Conservation (phyloP, 2,113 vertebrate genomes). For the Axis porcinus region DNA sequence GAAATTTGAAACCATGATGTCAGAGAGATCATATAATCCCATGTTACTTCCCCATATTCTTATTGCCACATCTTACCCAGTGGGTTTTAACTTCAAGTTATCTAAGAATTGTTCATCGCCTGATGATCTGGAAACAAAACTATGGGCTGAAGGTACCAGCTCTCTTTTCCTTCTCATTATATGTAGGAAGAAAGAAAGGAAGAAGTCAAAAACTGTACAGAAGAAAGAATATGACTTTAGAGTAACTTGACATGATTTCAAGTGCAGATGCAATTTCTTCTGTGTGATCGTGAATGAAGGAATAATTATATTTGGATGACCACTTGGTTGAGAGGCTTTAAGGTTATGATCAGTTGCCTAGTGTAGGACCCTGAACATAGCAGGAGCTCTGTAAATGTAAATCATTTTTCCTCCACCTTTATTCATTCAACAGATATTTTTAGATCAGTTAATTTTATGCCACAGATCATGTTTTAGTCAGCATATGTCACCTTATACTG, state of each 20-base stretch:
- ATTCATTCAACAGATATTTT: conserved; percentile 3
- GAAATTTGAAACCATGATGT: background rate
- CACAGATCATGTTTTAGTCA: background rate
- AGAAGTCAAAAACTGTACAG: background rate
- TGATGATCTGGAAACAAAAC: background rate
- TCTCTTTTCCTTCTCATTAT: background rate
- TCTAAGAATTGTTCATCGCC: background rate
- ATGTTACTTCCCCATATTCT: background rate
- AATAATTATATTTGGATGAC: background rate
- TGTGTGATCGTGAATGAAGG: background rate
- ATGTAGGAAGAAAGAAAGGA: background rate
- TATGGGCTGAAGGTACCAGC: background rate
- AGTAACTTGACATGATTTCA: background rate
- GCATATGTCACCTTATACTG: background rate
- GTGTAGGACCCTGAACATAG: background rate
- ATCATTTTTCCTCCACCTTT: background rate
- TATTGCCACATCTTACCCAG: background rate
- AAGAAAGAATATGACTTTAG: background rate
- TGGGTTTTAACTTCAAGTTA: background rate
- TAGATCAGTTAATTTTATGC: background rate
- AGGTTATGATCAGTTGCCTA: background rate
- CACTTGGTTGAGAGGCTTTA: background rate
- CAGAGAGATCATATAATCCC: background rate
- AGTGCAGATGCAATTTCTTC: background rate
- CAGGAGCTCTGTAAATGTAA: background rate